Percentiles rank a stretch among this genome's conserved stretches.
These are phyloP conservation scores for Drosophila mimetica DNA, from an alignment of 2,888 invertebrate species.

Conservation along the genomic window DNA sequence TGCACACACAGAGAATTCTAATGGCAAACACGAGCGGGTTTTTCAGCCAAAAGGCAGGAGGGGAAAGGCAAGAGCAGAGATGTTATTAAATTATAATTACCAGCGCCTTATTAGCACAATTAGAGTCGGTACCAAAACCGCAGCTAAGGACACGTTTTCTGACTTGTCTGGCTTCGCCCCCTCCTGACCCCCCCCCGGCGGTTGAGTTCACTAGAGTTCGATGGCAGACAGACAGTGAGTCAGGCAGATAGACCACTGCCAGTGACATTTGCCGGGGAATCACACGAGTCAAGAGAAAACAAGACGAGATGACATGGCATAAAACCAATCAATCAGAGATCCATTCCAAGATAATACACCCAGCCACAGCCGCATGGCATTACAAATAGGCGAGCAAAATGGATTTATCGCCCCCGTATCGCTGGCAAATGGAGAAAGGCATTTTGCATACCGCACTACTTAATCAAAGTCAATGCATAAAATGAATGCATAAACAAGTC, in stretches of 20 bases:
- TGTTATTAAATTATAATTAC: constrained; percentile 79
- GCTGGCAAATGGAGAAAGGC: constrained; percentile 8
- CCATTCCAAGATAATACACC: constrained; percentile 5
- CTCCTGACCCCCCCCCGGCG: not conserved
- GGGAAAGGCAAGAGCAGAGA: constrained; percentile 7
- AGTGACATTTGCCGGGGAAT: constrained; percentile 16
- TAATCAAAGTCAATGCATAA: constrained; percentile 35
- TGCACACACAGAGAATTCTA: constrained; percentile 62
- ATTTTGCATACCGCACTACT: constrained; percentile 17
- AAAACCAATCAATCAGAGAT: constrained; percentile 32
- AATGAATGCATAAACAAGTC: constrained; percentile 22
- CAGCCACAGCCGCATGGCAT: not conserved
- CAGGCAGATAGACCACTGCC: constrained; percentile 15
- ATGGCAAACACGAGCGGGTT: constrained; percentile 61
- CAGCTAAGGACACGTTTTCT: constrained; percentile 45
- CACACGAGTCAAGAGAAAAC: too few relatives aligned
- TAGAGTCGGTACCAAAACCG: constrained; percentile 54
- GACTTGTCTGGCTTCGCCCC: constrained; percentile 26
- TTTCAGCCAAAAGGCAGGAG: constrained; percentile 6
- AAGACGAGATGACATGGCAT: constrained; percentile 9
- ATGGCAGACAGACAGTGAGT: constrained; percentile 11
- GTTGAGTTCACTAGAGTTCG: constrained; percentile 17
- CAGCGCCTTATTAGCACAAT: constrained; percentile 71
- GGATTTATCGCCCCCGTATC: constrained; percentile 16
- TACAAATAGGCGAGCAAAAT: constrained; percentile 1